Evolutionary conservation across 2,113 vertebrate genomes (phyloP).

Genomic region (Lepus americanus): DNA sequence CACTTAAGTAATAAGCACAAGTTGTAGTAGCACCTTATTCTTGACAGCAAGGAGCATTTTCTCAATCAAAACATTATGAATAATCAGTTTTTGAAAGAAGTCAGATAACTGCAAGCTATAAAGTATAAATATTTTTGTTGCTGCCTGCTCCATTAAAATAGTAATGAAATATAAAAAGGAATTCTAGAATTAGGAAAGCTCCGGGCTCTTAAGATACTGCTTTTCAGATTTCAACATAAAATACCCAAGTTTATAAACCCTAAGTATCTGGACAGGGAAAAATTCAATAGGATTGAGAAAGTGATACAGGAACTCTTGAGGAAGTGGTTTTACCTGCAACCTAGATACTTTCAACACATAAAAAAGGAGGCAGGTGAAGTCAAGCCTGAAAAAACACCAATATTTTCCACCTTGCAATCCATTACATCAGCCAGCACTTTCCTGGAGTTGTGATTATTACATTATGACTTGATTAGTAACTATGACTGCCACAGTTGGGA

Average conservation of each 20-base stretch:
- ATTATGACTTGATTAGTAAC: conserved; percentile 70
- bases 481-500: conserved; percentile 68
- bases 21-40: not conserved
- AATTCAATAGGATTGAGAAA: not conserved
- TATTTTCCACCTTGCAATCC: conserved; percentile 25
- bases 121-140: not conserved
- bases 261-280: not conserved
- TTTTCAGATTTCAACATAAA: conserved; percentile 32
- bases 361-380: not conserved
- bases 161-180: not conserved
- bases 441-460: conserved; percentile 64
- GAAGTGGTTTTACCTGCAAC: not conserved
- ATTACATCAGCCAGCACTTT: conserved; percentile 55
- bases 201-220: not conserved
- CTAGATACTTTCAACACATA: conserved; percentile 4
- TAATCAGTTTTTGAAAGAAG: conserved; percentile 31
- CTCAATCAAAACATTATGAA: not conserved
- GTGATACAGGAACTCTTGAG: not conserved
- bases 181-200: not conserved
- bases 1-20: not conserved
- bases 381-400: conserved; percentile 36
- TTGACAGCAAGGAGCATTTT: not conserved
- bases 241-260: not conserved
- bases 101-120: not conserved
- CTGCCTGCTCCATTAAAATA: not conserved